These are phyloP conservation scores for Caerostris darwini DNA, from an alignment of 1,140 invertebrate species.

Conservation along the genomic window DNA sequence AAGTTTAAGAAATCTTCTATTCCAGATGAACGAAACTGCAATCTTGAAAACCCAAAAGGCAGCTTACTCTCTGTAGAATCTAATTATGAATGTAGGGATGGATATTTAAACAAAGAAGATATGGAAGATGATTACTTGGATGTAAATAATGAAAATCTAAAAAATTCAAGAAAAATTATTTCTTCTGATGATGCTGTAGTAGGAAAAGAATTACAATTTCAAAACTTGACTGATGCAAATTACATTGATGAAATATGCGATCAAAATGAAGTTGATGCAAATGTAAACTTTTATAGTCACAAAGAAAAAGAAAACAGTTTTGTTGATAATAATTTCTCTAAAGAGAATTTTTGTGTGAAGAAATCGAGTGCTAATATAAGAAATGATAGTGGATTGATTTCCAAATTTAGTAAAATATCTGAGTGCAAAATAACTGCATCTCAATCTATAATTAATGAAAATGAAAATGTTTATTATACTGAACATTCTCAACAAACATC, in stretches of 20 bases:
- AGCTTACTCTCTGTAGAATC: neutral
- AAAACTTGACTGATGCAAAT: neutral
- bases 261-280: neutral
- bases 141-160: neutral
- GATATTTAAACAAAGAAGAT: neutral
- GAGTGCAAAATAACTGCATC: neutral
- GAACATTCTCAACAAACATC: conserved; percentile 72
- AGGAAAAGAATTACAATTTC: neutral
- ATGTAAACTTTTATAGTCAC: neutral
- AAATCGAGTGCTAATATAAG: neutral
- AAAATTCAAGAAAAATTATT: neutral
- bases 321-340: neutral
- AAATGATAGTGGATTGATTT: neutral
- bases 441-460: conserved; percentile 7
- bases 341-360: neutral
- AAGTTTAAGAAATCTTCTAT: neutral
- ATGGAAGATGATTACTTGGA: neutral
- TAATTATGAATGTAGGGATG: neutral
- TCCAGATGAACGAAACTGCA: neutral
- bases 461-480: conserved; percentile 43
- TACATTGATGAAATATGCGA: neutral
- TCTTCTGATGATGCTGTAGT: neutral
- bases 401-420: conserved; percentile 3
- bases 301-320: neutral
- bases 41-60: neutral